These are phyloP conservation scores for Hofmannophila pseudospretella DNA, from an alignment of 2,888 invertebrate species.

Conservation along the genomic window DNA sequence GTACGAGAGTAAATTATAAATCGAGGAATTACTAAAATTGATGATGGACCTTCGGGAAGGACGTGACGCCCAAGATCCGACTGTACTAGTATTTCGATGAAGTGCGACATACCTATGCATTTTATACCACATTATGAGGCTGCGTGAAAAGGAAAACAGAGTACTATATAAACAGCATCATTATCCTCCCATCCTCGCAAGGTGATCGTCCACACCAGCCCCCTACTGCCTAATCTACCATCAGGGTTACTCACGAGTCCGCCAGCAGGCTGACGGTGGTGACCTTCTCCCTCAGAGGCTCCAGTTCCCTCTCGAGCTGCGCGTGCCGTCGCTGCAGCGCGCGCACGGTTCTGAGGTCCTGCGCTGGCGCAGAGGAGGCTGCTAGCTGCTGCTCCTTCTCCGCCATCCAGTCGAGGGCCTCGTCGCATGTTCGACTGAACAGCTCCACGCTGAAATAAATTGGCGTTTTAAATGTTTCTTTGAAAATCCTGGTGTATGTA, in stretches of 20 bases:
- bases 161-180: too few relatives aligned
- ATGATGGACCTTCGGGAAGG: too few relatives aligned
- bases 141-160: slow-evolving; percentile 40
- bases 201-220: too few relatives aligned
- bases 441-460: slow-evolving; percentile 92
- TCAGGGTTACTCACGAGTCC: slow-evolving; percentile 80
- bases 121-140: slow-evolving; percentile 41
- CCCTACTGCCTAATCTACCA: too few relatives aligned
- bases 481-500: neutral
- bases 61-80: too few relatives aligned
- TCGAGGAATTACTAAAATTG: too few relatives aligned
- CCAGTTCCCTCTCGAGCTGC: slow-evolving; percentile 94
- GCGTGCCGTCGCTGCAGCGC: slow-evolving; percentile 95
- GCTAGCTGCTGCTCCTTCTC: slow-evolving; percentile 96
- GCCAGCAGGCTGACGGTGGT: slow-evolving; percentile 91
- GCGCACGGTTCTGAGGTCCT: slow-evolving; percentile 93
- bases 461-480: neutral
- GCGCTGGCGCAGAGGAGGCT: slow-evolving; percentile 84
- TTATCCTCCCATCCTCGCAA: too few relatives aligned
- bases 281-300: slow-evolving; percentile 96
- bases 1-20: too few relatives aligned
- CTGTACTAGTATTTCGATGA: too few relatives aligned
- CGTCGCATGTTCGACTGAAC: slow-evolving; percentile 97
- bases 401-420: slow-evolving; percentile 97
- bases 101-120: slow-evolving; percentile 35